phyloP scores from a whole-genome alignment of 1,140 invertebrate genomes.

The Chelonus insularis region DNA sequence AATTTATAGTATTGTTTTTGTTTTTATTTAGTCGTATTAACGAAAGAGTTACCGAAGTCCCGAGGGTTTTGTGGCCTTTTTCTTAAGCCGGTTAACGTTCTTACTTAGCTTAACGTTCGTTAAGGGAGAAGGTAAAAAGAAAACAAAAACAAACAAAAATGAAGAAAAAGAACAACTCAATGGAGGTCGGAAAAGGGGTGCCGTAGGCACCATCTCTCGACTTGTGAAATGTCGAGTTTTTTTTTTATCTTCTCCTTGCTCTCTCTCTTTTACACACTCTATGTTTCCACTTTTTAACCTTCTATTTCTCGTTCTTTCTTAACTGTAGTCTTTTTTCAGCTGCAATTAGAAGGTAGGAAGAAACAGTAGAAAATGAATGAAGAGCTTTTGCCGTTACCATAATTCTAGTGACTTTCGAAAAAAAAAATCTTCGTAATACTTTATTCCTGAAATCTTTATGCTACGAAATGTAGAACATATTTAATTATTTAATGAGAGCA shows the following conservation, averaged over 20 bases:
- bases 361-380: neutral
- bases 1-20: slow-evolving; percentile 30
- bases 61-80: slow-evolving; percentile 28
- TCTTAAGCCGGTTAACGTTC: slow-evolving; percentile 41
- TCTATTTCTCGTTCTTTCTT: neutral
- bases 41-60: slow-evolving; percentile 45
- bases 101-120: slow-evolving; percentile 50
- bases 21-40: slow-evolving; percentile 37
- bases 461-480: too few relatives aligned
- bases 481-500: too few relatives aligned
- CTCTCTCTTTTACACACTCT: neutral
- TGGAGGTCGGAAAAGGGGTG: slow-evolving; percentile 11
- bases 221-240: neutral
- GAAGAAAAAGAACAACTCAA: slow-evolving; percentile 24
- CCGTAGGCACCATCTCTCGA: neutral
- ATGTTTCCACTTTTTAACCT: neutral
- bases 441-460: too few relatives aligned
- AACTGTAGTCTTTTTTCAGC: neutral
- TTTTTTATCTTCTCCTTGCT: neutral
- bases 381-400: too few relatives aligned
- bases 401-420: neutral
- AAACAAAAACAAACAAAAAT: slow-evolving; percentile 22
- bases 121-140: slow-evolving; percentile 33
- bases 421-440: too few relatives aligned
- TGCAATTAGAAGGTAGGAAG: neutral